Conservation (phyloP, 2,888 invertebrate species). For the Julus scandinavius region DNA sequence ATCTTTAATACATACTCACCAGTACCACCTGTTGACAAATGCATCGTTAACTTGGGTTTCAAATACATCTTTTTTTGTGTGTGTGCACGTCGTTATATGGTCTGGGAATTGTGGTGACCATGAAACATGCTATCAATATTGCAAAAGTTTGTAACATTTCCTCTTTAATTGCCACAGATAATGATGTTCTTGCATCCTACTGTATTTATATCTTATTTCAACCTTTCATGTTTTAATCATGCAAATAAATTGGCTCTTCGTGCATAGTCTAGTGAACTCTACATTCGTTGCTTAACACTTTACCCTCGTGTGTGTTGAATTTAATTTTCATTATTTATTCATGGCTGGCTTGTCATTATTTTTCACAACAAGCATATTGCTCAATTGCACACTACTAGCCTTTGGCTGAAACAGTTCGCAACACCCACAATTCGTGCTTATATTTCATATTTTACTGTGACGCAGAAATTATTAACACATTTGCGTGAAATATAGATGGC, state of each 20-base stretch:
- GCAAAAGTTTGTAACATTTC: background rate
- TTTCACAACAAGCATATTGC: background rate
- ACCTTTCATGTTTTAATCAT: slow-evolving; percentile 39
- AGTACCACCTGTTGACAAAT: background rate
- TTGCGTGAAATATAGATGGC: background rate
- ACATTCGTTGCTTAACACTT: background rate
- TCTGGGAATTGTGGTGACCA: background rate
- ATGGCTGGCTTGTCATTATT: background rate
- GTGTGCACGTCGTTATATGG: background rate
- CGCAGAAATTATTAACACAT: background rate
- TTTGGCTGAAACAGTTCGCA: background rate
- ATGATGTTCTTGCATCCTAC: background rate
- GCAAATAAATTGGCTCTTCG: slow-evolving; percentile 18
- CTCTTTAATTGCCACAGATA: background rate
- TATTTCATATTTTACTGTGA: background rate
- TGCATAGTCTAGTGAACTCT: background rate
- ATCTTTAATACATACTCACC: too few relatives aligned
- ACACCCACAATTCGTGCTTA: background rate
- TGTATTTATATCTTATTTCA: background rate
- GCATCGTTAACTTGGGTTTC: background rate
- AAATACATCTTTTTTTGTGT: background rate
- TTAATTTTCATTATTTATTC: slow-evolving; percentile 45
- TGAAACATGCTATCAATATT: background rate
- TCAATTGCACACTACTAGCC: background rate
- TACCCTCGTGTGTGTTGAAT: background rate